Conservation (phyloP, 2,888 invertebrate species). For the Sesamia inferens region DNA sequence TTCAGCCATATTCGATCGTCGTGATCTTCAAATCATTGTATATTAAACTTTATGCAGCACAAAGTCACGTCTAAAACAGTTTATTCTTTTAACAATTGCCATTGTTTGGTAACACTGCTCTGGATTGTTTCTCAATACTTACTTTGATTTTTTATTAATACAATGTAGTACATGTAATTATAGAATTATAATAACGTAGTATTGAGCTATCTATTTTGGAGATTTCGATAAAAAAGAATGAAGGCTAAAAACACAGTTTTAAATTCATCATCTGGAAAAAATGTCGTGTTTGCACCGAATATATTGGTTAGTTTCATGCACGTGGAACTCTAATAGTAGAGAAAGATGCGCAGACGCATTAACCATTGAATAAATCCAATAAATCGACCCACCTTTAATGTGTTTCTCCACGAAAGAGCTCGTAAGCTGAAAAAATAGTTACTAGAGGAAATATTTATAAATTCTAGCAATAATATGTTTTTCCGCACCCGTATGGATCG, state of each 20-base stretch:
- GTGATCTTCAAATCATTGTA: constrained; percentile 62
- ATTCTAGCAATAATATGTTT: constrained; percentile 3
- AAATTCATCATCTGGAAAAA: background rate
- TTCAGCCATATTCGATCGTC: constrained; percentile 41
- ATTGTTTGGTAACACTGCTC: constrained; percentile 69
- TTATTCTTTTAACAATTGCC: constrained; percentile 68
- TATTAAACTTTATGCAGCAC: constrained; percentile 55
- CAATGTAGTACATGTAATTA: constrained; percentile 19
- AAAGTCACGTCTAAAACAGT: constrained; percentile 63
- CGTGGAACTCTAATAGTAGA: background rate
- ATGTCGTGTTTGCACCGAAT: background rate
- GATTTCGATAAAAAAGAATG: background rate
- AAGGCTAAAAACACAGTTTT: background rate
- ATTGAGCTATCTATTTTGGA: constrained; percentile 10
- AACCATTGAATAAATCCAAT: background rate
- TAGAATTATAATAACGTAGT: constrained; percentile 7
- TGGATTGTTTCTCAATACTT: constrained; percentile 66
- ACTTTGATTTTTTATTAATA: constrained; percentile 44
- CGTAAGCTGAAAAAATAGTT: background rate
- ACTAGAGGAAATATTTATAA: constrained; percentile 1
- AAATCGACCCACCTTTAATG: background rate
- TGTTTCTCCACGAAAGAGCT: background rate
- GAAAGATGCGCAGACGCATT: background rate
- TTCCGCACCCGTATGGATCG: constrained; percentile 42
- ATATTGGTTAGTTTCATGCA: background rate